Evolutionary conservation across 2,888 invertebrate species (phyloP), one percentile per base, ranked within the genome.

Genomic region (Drosophila engyochracea): DNA sequence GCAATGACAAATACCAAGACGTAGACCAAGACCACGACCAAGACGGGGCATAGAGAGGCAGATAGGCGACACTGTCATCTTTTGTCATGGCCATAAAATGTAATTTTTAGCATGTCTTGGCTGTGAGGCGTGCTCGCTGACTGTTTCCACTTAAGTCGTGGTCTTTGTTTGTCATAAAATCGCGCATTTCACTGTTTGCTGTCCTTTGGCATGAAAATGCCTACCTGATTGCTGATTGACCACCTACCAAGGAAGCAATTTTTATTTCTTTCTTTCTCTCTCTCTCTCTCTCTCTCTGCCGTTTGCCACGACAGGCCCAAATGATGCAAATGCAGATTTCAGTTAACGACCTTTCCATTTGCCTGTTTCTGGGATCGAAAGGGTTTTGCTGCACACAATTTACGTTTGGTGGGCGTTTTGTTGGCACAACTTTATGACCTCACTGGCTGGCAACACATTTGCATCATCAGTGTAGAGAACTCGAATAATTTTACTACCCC

Each of bases 61-160:
- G 49, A 55, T 63, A 65, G 80, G 61, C 69, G 67, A 81, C 69
- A 61, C 71, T 77, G 85, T 87, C 83, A 81, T 72, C 72, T 78
- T 81, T 81, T 81, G 81, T 81, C 77, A 81, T 81, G 81, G 78
- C 68, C 78, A 75, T 81, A 81, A 81, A 81, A 69, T 75, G 72
- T 49, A 49, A 70, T 78, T 71, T 71, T 64, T 59, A 76, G 74
- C 80, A 72, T 76, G 68, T 76, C 69, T 67, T 75, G 53, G 66
- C 69, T 69, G 52, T 73, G 58, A 79, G 82, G 82, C 79, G 79
- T 74, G 76, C 69, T 70, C 74, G 31, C 76, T 69, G 74, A 70
- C 80, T 77, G 82, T 88, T 85, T 88, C 88, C 85, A 80, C 85
- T 83, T 86, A 86, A 86, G 82, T 69, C 64, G 60, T 60, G 51